Conservation (phyloP, 2,888 invertebrate species). For the Linnaemya tessellans region DNA sequence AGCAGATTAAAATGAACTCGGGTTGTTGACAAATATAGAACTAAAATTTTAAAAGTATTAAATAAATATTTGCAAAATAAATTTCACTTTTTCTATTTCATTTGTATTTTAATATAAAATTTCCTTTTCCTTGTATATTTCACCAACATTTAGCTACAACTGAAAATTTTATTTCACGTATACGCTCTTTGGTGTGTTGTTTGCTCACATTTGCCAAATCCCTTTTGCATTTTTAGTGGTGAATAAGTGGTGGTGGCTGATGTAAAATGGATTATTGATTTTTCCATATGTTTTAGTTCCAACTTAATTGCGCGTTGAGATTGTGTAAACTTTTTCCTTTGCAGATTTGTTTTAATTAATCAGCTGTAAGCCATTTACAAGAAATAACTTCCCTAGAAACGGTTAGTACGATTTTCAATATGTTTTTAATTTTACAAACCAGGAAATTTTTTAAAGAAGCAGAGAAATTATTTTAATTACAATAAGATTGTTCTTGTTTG, state of each 20-base stretch:
- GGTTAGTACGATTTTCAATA: too few species aligned
- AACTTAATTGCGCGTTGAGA: constrained; percentile 10
- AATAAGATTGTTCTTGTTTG: too few species aligned
- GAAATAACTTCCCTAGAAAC: too few species aligned
- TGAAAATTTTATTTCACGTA: constrained; percentile 63
- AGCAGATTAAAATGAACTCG: constrained; percentile 21
- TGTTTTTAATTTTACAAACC: too few species aligned
- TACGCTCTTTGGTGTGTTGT: constrained; percentile 47
- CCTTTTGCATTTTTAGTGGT: constrained; percentile 63
- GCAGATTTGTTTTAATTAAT: neutral
- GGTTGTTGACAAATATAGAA: constrained; percentile 31
- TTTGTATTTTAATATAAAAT: constrained; percentile 9
- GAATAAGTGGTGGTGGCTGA: constrained; percentile 49
- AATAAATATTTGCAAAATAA: constrained; percentile 39
- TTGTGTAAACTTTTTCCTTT: neutral
- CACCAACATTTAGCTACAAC: constrained; percentile 69
- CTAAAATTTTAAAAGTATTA: constrained; percentile 38
- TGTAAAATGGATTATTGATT: constrained; percentile 61
- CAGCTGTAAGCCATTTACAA: neutral
- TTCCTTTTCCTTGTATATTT: constrained; percentile 55
- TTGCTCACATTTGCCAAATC: constrained; percentile 36
- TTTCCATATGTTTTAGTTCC: constrained; percentile 24
- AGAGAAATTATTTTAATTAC: too few species aligned
- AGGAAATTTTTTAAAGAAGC: too few species aligned
- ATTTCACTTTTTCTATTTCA: constrained; percentile 28